Percentiles rank a stretch among this genome's conserved stretches.
phyloP scores from a whole-genome alignment of 2,888 invertebrate genomes.

The Agrotis clavis region DNA sequence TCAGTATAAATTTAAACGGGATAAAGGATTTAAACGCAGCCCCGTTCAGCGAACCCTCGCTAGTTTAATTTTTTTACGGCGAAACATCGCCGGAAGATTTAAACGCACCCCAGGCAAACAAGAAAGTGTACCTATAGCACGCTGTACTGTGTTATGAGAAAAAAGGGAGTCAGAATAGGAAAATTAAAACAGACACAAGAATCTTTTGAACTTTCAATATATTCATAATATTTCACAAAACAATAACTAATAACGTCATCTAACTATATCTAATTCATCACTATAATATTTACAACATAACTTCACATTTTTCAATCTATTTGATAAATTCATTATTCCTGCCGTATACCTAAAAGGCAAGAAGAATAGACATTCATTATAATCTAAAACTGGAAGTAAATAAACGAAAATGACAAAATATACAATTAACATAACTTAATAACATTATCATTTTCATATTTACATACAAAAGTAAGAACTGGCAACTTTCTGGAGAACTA shows the following conservation, averaged over 20 bases:
- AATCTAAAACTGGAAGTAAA: slow-evolving; percentile 57
- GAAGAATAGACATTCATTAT: slow-evolving; percentile 51
- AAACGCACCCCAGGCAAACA: too few relatives aligned
- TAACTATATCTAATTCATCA: slow-evolving; percentile 79
- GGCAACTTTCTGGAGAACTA: slow-evolving; percentile 5
- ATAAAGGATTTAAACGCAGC: too few relatives aligned
- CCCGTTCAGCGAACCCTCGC: too few relatives aligned
- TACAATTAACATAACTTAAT: slow-evolving; percentile 71
- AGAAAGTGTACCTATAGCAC: too few relatives aligned
- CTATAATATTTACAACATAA: slow-evolving; percentile 85
- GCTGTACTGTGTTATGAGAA: not conserved
- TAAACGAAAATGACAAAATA: slow-evolving; percentile 75
- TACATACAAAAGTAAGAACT: slow-evolving; percentile 69
- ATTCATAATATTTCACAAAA: slow-evolving; percentile 89
- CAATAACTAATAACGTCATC: slow-evolving; percentile 86
- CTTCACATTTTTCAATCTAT: slow-evolving; percentile 47
- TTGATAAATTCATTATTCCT: slow-evolving; percentile 49
- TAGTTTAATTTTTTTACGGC: too few relatives aligned
- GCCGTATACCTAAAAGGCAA: slow-evolving; percentile 51
- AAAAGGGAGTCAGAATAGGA: not conserved
- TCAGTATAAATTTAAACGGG: too few relatives aligned
- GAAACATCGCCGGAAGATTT: too few relatives aligned
- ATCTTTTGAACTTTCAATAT: slow-evolving; percentile 88
- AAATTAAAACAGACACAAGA: slow-evolving; percentile 69
- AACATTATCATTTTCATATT: slow-evolving; percentile 71